Conservation (phyloP, 2,797 vertebrate species). For the Pseudochirops corinnae region DNA sequence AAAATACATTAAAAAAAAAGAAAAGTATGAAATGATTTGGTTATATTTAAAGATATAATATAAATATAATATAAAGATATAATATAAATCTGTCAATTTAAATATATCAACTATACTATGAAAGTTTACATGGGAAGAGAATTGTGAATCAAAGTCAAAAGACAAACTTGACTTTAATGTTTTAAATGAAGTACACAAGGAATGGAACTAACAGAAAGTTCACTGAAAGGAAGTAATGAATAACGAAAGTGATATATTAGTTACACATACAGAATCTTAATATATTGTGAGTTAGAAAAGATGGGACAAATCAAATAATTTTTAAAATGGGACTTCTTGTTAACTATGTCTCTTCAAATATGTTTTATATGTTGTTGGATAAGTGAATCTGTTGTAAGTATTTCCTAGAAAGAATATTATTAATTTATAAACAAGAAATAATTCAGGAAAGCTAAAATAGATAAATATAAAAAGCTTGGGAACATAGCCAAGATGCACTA, state of each 20-base stretch:
- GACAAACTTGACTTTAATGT: slow-evolving; percentile 26
- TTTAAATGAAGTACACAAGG: slow-evolving; percentile 27
- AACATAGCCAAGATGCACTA: slow-evolving; percentile 1
- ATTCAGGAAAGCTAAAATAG: slow-evolving; percentile 1
- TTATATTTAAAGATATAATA: not conserved
- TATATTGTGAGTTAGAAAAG: slow-evolving; percentile 3
- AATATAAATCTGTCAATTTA: slow-evolving; percentile 5
- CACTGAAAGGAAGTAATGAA: slow-evolving; percentile 13
- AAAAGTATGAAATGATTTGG: slow-evolving; percentile 29
- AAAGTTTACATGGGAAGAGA: slow-evolving; percentile 3
- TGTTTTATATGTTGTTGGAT: slow-evolving; percentile 15
- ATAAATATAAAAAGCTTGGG: slow-evolving; percentile 27
- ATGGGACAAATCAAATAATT: slow-evolving; percentile 17
- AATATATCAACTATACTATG: not conserved
- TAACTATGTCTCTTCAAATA: slow-evolving; percentile 17
- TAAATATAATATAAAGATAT: not conserved
- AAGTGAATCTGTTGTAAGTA: slow-evolving; percentile 13
- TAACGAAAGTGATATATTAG: not conserved
- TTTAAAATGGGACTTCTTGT: not conserved
- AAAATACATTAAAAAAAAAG: slow-evolving; percentile 19
- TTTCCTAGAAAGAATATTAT: slow-evolving; percentile 14
- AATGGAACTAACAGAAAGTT: slow-evolving; percentile 24
- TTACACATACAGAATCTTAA: not conserved
- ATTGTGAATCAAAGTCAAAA: slow-evolving; percentile 21
- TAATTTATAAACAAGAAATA: slow-evolving; percentile 38